These are phyloP conservation scores for Tachystola acroxantha DNA, from an alignment of 2,888 invertebrate genomes.

Conservation along the genomic window DNA sequence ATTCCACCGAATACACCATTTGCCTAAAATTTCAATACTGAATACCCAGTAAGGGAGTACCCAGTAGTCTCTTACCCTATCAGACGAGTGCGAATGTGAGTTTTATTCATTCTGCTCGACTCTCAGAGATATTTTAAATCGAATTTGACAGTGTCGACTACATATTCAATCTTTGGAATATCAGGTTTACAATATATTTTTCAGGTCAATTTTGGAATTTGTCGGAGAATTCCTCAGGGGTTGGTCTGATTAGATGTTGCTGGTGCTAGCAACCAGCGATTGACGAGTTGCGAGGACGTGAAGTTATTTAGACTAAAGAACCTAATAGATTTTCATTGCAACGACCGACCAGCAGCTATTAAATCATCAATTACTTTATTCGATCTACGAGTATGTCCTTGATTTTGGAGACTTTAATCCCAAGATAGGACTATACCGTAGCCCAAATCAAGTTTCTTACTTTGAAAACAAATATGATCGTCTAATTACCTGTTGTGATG, in stretches of 20 bases:
- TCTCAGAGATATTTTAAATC: constrained; percentile 38
- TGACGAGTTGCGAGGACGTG: too few relatives aligned
- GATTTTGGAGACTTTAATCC: too few relatives aligned
- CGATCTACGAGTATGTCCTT: too few relatives aligned
- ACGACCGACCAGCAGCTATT: too few relatives aligned
- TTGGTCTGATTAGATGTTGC: background rate
- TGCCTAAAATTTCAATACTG: constrained; percentile 54
- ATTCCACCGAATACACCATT: constrained; percentile 46
- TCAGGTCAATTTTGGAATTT: background rate
- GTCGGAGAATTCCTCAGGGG: background rate
- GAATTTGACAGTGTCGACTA: constrained; percentile 32
- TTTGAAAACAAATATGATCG: too few relatives aligned
- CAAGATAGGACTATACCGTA: too few relatives aligned
- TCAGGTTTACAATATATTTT: background rate
- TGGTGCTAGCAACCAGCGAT: background rate
- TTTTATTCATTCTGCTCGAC: constrained; percentile 41
- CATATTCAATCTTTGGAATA: background rate
- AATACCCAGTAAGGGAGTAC: constrained; percentile 33
- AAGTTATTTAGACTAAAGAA: too few relatives aligned
- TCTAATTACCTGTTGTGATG: too few relatives aligned
- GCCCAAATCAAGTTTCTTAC: too few relatives aligned
- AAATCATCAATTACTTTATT: too few relatives aligned
- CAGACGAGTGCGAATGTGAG: constrained; percentile 37
- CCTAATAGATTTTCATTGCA: too few relatives aligned
- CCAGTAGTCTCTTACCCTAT: constrained; percentile 21